These are phyloP conservation scores for Zaprionus lachaisei DNA, from an alignment of 1,140 invertebrate species.

Conservation along the genomic window DNA sequence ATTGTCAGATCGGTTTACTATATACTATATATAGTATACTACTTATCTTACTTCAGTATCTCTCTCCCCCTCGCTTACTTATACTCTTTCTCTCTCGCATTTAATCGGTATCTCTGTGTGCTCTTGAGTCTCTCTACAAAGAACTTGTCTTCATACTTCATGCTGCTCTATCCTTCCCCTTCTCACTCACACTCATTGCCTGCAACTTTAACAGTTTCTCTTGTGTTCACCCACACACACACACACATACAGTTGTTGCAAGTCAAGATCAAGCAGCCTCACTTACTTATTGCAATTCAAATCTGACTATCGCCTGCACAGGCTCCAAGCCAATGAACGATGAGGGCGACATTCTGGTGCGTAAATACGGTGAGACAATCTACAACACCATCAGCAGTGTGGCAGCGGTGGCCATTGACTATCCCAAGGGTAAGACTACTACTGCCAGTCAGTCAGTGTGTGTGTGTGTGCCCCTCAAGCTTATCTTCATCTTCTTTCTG, in stretches of 20 bases:
- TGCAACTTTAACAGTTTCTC: conserved; percentile 11
- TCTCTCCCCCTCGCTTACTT: not conserved
- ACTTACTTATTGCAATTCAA: conserved; percentile 47
- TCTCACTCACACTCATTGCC: conserved; percentile 14
- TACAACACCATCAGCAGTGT: conserved; percentile 87
- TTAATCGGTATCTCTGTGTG: not conserved
- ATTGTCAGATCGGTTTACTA: not conserved
- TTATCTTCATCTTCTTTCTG: conserved; percentile 17
- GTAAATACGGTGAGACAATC: conserved; percentile 88
- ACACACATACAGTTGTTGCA: conserved; percentile 29
- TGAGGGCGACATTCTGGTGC: conserved; percentile 86
- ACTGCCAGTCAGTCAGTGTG: not conserved
- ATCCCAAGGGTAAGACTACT: conserved; percentile 74
- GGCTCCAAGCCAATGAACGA: conserved; percentile 53
- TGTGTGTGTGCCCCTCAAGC: not conserved
- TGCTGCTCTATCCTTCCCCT: not conserved
- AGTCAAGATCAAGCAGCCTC: conserved; percentile 39
- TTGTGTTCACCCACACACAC: conserved; percentile 35
- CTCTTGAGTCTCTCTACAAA: not conserved
- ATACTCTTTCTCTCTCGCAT: not conserved
- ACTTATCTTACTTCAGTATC: not conserved
- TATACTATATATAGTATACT: not conserved
- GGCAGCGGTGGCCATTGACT: conserved; percentile 85
- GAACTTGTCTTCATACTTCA: not conserved
- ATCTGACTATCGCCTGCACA: conserved; percentile 51